phyloP scores from a whole-genome alignment of 2,113 vertebrate genomes.

The Clinocottus analis region DNA sequence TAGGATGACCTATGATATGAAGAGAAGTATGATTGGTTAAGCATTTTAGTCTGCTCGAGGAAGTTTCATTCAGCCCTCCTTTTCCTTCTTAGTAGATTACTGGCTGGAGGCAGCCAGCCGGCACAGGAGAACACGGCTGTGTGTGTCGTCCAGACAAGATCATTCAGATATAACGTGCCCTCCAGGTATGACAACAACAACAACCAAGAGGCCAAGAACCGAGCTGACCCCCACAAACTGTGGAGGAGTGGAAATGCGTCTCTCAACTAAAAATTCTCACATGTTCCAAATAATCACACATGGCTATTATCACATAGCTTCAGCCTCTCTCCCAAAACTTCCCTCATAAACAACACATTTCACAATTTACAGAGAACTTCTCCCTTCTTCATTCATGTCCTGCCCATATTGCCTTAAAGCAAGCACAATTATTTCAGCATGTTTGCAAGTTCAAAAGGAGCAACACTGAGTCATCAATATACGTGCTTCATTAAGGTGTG shows the following conservation, averaged over 20 bases:
- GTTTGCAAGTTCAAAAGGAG: not conserved
- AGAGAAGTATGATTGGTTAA: not conserved
- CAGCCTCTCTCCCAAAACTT: not conserved
- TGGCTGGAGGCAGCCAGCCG: not conserved
- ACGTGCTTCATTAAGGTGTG: not conserved
- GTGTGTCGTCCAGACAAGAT: not conserved
- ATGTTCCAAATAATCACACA: not conserved
- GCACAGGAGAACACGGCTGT: not conserved
- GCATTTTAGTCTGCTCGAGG: not conserved
- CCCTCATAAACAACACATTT: not conserved
- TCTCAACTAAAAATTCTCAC: too few species aligned
- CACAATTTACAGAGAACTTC: not conserved
- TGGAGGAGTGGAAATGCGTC: not conserved
- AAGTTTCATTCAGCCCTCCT: not conserved
- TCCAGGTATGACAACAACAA: not conserved
- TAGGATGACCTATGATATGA: too few species aligned
- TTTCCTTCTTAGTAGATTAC: not conserved
- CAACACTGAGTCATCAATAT: not conserved
- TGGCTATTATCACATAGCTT: not conserved
- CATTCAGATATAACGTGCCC: not conserved
- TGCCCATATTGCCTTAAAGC: not conserved
- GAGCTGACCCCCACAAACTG: not conserved
- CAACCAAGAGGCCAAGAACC: not conserved
- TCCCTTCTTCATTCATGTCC: not conserved
- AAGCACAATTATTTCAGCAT: not conserved